Base-by-base conservation (phyloP, 1,140 invertebrate species). In the Ostrea denselamellosa region DNA sequence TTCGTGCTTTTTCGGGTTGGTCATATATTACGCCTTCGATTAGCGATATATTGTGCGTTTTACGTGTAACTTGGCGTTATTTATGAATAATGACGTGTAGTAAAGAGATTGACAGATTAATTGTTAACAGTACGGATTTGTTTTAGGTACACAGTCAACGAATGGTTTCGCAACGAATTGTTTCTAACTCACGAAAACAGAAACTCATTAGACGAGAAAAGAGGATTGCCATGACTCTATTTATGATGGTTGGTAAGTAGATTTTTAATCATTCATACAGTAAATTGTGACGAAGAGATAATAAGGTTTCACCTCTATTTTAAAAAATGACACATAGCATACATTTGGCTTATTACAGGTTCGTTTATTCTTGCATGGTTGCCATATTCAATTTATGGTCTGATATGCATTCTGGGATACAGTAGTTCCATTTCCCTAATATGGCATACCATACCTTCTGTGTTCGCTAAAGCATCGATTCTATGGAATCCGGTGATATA, bases 191-290 rank as follows among this genome's bases (percentile, higher is more conserved):
- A 77, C 22, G 68, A 28, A 77, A 77, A 77, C 22, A 9, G 12
- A 83, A 54, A 53, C 22, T 83, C n/a, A 25, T 83, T 22, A 83
- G 25, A 83, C 82, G 82, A 25, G 82, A 83, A 51, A 83, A 54
- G 22, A 52, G 14, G 51, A 34, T 83, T 17, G 53, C 82, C 44
- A 83, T 53, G 51, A 83, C 82, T 12, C n/a, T 83, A 19, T 53
- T 83, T 54, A 51, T 83, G 53, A 83, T 83, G 82, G 53, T 83
- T 53, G 82, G 82, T 83, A 10, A 53, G 82, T 83, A 51, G 12
- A 14, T 0, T 81, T 81, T 81, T 34, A 51, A 22, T 28, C 34
- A 2, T 44, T 44, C 5, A 44, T 44, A 44, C 34, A 2, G 34
- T 5, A 44, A 44, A 5, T 44, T 44, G 34, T 44, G 34, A 44